phyloP scores from a whole-genome alignment of 2,888 invertebrate species.

The Conchocele bisecta region DNA sequence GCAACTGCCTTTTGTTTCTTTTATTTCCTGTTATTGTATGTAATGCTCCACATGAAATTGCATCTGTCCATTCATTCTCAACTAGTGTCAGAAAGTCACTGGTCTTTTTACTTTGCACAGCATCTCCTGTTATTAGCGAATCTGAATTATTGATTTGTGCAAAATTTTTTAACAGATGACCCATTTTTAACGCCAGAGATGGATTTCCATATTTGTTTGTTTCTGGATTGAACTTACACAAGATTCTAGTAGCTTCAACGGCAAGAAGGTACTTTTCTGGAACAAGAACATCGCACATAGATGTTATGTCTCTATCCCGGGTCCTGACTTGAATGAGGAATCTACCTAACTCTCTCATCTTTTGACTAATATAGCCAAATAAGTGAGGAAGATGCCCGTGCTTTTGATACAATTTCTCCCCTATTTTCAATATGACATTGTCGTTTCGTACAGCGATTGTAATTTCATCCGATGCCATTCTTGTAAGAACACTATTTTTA shows the following conservation, averaged over 20 bases:
- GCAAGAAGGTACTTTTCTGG: constrained; percentile 23
- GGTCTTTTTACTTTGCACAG: constrained; percentile 3
- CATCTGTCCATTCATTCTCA: constrained; percentile 34
- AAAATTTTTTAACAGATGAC: constrained; percentile 30
- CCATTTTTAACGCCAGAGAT: constrained; percentile 36
- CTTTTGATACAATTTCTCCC: constrained; percentile 40
- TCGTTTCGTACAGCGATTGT: constrained; percentile 17
- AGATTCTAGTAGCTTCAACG: constrained; percentile 19
- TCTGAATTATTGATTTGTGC: constrained; percentile 28
- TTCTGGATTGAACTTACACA: constrained; percentile 19
- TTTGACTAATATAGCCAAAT: constrained; percentile 24
- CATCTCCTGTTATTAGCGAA: constrained; percentile 10
- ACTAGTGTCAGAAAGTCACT: constrained; percentile 20
- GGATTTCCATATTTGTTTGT: constrained; percentile 24
- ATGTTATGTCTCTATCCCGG: constrained; percentile 8
- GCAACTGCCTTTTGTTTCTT: constrained; percentile 17
- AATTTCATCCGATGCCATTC: constrained; percentile 21
- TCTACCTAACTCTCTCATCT: constrained; percentile 37
- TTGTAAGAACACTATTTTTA: constrained; percentile 13
- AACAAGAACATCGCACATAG: constrained; percentile 15
- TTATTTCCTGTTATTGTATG: constrained; percentile 19
- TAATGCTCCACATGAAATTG: constrained; percentile 20
- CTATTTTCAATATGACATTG: constrained; percentile 15
- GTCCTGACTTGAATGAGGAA: constrained; percentile 24
- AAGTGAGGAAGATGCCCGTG: constrained; percentile 33